These are phyloP conservation scores for Homalodisca vitripennis DNA, from an alignment of 1,140 invertebrate genomes.

Conservation along the genomic window DNA sequence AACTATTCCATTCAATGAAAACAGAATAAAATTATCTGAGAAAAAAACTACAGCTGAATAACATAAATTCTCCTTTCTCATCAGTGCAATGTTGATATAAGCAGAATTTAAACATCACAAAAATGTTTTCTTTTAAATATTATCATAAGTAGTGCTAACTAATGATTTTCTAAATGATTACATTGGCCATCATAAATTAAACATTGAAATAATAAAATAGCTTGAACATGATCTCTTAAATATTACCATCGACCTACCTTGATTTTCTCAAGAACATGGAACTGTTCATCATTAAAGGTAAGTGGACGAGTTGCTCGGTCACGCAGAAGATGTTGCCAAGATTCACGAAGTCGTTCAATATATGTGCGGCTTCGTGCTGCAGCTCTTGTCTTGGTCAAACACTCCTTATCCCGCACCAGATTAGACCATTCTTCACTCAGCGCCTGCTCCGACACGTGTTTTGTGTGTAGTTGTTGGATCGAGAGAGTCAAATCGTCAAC, in stretches of 20 bases:
- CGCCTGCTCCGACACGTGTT: conserved; percentile 56
- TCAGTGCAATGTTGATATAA: too few species aligned
- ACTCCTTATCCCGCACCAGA: conserved; percentile 63
- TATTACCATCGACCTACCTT: conserved; percentile 51
- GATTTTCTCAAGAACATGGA: conserved; percentile 84
- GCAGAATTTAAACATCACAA: too few species aligned
- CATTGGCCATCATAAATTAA: too few species aligned
- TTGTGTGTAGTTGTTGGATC: conserved; percentile 57
- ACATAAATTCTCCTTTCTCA: too few species aligned
- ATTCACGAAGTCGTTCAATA: conserved; percentile 77
- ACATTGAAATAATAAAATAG: too few species aligned
- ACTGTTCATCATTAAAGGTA: conserved; percentile 92
- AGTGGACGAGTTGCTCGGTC: conserved; percentile 80
- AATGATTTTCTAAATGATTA: too few species aligned
- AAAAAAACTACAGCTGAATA: too few species aligned
- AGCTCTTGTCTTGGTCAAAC: conserved; percentile 63
- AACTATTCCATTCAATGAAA: too few species aligned
- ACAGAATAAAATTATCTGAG: too few species aligned
- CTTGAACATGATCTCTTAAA: too few species aligned
- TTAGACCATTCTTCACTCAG: conserved; percentile 70
- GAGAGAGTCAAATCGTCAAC: conserved; percentile 51
- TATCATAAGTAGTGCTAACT: too few species aligned
- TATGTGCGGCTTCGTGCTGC: conserved; percentile 70
- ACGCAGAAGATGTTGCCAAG: conserved; percentile 87
- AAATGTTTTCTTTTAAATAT: too few species aligned